A percentile compares a stretch with the other conserved stretches of the same genome.
phyloP scores from a whole-genome alignment of 2,113 vertebrate species.

The Hipposideros armiger region DNA sequence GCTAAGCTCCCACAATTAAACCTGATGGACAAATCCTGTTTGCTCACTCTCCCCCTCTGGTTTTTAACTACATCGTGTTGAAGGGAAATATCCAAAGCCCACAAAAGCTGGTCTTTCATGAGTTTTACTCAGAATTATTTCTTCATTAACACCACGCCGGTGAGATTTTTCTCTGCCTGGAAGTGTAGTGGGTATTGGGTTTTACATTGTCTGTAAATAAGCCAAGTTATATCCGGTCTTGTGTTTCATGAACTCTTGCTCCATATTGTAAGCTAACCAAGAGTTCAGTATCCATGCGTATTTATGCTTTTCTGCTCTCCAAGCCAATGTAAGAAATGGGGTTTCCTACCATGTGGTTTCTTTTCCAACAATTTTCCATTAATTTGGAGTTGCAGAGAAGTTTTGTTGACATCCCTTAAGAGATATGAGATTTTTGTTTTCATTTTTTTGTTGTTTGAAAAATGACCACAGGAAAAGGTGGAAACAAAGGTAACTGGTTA shows the following conservation, averaged over 20 bases:
- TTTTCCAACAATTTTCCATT: not conserved
- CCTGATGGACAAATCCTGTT: constrained; percentile 51
- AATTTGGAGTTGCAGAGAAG: not conserved
- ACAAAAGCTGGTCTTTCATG: not conserved
- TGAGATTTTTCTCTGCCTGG: constrained; percentile 13
- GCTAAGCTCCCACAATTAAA: constrained; percentile 59
- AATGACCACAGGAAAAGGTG: not conserved
- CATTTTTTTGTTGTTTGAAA: not conserved
- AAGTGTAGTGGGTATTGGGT: not conserved
- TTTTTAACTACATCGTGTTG: not conserved
- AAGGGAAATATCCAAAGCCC: not conserved
- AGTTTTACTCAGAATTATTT: constrained; percentile 45
- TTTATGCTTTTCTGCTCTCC: not conserved
- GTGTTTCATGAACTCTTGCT: not conserved
- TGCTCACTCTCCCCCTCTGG: not conserved
- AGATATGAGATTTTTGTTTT: not conserved
- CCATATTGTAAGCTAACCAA: not conserved
- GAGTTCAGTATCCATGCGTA: not conserved
- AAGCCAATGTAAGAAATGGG: constrained; percentile 1
- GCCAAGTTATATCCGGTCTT: not conserved
- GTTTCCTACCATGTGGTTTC: constrained; percentile 5
- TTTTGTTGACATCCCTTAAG: not conserved
- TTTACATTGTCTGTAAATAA: constrained; percentile 53
- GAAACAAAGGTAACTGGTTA: not conserved
- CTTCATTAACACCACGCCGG: not conserved